Evolutionary conservation across 2,888 invertebrate species (phyloP).

Genomic region (Melangyna quadrimaculata): DNA sequence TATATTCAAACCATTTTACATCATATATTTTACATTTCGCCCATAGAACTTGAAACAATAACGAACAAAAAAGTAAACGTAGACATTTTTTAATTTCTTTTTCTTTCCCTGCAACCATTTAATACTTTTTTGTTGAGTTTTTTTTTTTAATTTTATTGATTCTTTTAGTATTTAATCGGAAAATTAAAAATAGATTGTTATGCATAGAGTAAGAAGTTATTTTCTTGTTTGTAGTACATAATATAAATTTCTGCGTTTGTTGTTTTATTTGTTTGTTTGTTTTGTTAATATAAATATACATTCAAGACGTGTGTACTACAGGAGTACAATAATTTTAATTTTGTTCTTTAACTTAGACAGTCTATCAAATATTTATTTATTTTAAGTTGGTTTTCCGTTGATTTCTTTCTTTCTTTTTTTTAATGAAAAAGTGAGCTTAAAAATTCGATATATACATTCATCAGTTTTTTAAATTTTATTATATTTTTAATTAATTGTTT

Average conservation of each 20-base stretch:
- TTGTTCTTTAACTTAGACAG: conserved; percentile 59
- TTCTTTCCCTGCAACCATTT: conserved; percentile 26
- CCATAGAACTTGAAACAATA: conserved; percentile 18
- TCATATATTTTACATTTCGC: conserved; percentile 38
- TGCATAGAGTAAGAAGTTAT: conserved; percentile 47
- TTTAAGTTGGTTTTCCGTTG: conserved; percentile 20
- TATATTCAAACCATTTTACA: conserved; percentile 36
- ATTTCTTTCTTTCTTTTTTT: conserved; percentile 21
- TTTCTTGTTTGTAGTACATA: conserved; percentile 21
- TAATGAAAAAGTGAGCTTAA: conserved; percentile 56
- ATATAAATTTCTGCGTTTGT: conserved; percentile 50
- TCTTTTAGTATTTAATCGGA: conserved; percentile 32
- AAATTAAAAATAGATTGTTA: conserved; percentile 62
- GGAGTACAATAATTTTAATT: neutral
- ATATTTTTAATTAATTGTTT: conserved; percentile 11
- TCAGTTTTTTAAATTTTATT: conserved; percentile 9
- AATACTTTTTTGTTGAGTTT: conserved; percentile 39
- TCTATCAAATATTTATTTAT: conserved; percentile 65
- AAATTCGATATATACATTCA: conserved; percentile 36
- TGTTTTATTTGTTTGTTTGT: conserved; percentile 13
- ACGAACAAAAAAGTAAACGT: neutral
- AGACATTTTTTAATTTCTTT: neutral
- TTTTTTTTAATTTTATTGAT: neutral
- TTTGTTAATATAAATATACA: conserved; percentile 14
- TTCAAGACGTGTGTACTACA: neutral